Percentiles rank a stretch among this genome's conserved stretches.
phyloP scores from a whole-genome alignment of 2,113 vertebrate genomes.

The Planiliza haematocheilus region DNA sequence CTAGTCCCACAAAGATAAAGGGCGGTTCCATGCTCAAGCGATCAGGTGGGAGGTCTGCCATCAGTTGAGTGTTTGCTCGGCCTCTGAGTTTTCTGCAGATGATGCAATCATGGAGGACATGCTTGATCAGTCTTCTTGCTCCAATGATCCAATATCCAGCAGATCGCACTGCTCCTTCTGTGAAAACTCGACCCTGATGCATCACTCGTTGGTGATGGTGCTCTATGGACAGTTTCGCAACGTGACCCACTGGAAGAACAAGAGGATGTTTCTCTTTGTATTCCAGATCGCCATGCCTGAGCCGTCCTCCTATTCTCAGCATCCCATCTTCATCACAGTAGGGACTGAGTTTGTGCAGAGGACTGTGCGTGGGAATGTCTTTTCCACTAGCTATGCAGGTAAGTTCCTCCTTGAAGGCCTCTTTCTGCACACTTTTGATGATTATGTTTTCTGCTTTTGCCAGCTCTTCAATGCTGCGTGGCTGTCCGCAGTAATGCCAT shows the following conservation, averaged over 20 bases:
- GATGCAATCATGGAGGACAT: background rate
- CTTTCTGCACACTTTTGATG: background rate
- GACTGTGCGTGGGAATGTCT: background rate
- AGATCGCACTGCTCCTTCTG: background rate
- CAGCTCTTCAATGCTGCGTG: too few relatives aligned
- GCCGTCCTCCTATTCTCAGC: background rate
- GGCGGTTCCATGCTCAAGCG: background rate
- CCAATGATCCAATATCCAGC: background rate
- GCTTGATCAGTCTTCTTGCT: background rate
- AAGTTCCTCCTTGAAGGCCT: background rate
- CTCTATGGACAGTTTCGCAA: background rate
- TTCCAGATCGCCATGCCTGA: background rate
- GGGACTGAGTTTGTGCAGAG: background rate
- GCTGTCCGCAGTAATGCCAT: background rate
- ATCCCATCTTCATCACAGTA: background rate
- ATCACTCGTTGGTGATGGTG: background rate
- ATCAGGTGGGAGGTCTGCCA: background rate
- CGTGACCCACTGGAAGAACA: background rate
- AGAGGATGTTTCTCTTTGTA: background rate
- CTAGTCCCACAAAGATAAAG: background rate
- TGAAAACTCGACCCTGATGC: background rate
- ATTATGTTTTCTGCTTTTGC: background rate
- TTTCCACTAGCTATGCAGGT: background rate
- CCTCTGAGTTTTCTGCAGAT: background rate
- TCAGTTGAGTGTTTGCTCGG: fast-evolving